Evolutionary conservation across 2,797 vertebrate species (phyloP), one percentile per base, ranked within the genome.

Genomic region (Schizothorax lantsangensis): DNA sequence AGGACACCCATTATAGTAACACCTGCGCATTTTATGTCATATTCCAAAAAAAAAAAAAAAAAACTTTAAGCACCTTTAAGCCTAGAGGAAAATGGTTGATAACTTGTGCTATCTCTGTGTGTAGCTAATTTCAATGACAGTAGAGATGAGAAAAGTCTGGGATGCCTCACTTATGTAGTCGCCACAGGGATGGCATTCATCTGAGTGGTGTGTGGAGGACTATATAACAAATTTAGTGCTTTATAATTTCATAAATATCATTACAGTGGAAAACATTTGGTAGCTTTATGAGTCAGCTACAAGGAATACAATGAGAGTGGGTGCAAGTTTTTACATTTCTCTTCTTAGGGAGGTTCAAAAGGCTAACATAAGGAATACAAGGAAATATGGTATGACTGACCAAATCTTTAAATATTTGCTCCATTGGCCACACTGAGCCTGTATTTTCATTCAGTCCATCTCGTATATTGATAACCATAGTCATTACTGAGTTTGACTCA

Each of bases 221-320:
- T 93, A 92, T 93, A 93, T 92, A 93, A 92, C 92, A 88, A 91
- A 92, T 88, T 87, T 91, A 93, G 79, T 92, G 91, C 86, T 91
- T 91, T 92, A 92, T 95, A 94, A 94, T 92, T 93, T 92, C 93
- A 93, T 87, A 87, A 88, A 87, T 90, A 90, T 90, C 90, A 92
- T 93, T 93, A 92, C 91, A 91, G 91, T 93, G 90, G 90, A 93
- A 93, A 94, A 94, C 81, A 88, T 87, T 84, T 84, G 78, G 68
- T 43, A 64, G 86, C 79, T 89, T 89, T 84, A 87, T 78, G 85
- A 85, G 78, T 84, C 81, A 89, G 92, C 89, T 90, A 89, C 49
- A 88, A 88, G 84, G 80, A 80, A 89, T 57, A 66, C 80, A 86
- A 59, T 81, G 79, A 52, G 86, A 87, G 69, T 74, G 71, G 43